phyloP scores from a whole-genome alignment of 2,113 vertebrate species.

The Brachyhypopomus occidentalis region DNA sequence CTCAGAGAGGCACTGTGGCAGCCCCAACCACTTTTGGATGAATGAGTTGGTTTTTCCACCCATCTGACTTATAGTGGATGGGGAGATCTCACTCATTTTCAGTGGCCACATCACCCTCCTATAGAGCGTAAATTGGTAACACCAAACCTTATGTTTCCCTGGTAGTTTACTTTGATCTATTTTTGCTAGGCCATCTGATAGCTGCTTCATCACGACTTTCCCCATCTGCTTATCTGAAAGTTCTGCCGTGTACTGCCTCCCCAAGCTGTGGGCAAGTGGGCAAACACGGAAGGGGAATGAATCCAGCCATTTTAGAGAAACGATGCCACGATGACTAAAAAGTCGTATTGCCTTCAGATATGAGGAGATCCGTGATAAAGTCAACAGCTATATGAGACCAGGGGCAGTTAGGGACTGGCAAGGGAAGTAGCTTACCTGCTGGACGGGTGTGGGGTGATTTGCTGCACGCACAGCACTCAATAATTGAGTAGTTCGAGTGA shows the following conservation, averaged over 20 bases:
- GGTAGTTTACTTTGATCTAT: constrained; percentile 19
- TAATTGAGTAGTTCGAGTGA: too few species aligned
- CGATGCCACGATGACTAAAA: too few species aligned
- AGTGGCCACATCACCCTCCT: background rate
- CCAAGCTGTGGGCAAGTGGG: background rate
- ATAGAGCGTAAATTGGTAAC: background rate
- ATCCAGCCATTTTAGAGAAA: too few species aligned
- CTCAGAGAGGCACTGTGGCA: constrained; percentile 20
- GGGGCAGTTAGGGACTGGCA: too few species aligned
- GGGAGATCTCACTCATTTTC: constrained; percentile 16
- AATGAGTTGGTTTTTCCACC: constrained; percentile 24
- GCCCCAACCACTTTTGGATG: constrained; percentile 25
- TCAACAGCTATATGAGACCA: too few species aligned
- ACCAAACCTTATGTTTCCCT: background rate
- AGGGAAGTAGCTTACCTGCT: too few species aligned
- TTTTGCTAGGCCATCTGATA: background rate
- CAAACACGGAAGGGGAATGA: too few species aligned
- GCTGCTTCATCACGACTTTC: background rate
- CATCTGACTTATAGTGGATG: constrained; percentile 28
- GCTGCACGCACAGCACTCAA: too few species aligned
- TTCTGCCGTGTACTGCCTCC: constrained; percentile 6
- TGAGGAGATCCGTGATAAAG: too few species aligned
- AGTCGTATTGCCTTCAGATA: too few species aligned
- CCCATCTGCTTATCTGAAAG: constrained; percentile 26
- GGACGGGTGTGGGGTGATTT: too few species aligned